Conservation (phyloP, 2,797 vertebrate genomes). For the Neosilurus hyrtlii region DNA sequence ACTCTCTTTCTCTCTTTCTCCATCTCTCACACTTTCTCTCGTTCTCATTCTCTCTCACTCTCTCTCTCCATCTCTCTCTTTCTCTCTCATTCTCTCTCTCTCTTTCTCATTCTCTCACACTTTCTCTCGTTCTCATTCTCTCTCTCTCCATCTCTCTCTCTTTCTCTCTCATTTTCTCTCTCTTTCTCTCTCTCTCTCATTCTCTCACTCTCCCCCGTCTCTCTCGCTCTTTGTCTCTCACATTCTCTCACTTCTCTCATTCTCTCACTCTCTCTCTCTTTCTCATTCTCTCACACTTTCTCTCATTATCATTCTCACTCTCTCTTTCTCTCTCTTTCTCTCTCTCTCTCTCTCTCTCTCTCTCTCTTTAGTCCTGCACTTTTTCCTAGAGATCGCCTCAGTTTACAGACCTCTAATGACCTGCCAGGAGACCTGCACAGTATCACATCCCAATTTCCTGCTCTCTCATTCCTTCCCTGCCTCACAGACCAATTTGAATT, state of each 20-base stretch:
- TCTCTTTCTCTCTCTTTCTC: no score
- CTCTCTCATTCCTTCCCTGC: background rate
- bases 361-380: slow-evolving; percentile 26
- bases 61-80: background rate
- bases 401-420: slow-evolving; percentile 32
- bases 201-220: slow-evolving; percentile 22
- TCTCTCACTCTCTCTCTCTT: background rate
- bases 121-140: slow-evolving; percentile 1
- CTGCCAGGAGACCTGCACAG: slow-evolving; percentile 45
- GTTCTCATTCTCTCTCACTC: background rate
- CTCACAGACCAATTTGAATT: slow-evolving; percentile 13
- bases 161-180: no score
- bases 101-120: slow-evolving; percentile 3
- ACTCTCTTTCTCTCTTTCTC: background rate
- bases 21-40: slow-evolving; percentile 16
- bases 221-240: slow-evolving; percentile 4
- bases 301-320: no score
- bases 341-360: no score
- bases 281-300: background rate
- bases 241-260: background rate
- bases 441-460: slow-evolving; percentile 25
- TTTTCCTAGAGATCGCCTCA: slow-evolving; percentile 44
- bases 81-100: slow-evolving; percentile 11
- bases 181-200: slow-evolving; percentile 5
- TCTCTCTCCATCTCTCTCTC: background rate